Base-by-base conservation (phyloP, 2,888 invertebrate genomes). In the Epinotia nisella region DNA sequence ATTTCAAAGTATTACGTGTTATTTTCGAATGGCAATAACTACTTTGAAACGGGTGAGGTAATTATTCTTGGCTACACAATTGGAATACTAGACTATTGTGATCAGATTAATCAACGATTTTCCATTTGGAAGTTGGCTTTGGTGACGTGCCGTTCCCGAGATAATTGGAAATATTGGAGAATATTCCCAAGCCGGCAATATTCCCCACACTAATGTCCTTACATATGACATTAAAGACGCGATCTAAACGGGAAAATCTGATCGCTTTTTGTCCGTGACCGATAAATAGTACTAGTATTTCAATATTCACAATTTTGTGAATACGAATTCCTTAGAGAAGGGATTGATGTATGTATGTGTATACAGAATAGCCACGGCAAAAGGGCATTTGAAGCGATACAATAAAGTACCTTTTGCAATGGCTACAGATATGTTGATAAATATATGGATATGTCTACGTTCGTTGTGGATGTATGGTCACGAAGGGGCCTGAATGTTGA, bases 291-390 rank as follows among this genome's bases (percentile, higher is more conserved):
- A 3, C 65, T 65, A 66, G 66, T 64, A 17, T 56, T 56, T 15
- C 58, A 58, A 29, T 61, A 21, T 61, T 64, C 64, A 29, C 29
- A 15, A 70, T 21, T 45, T 61, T 45, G 13, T 55, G 29, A 49
- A 24, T 19, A 39, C 1, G 15, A 61, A 51, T 68, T 58, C 62
- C 58, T 73, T 39, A 39, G 7, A 49, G 29, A 72, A 68, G 68
- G 56, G 51, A 71, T 56, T 19, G 15, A 62, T 62, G 72, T 68
- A 62, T 73, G 72, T 72, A 68, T 58, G 67, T 67, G 39, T 62
- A 67, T 72, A 72, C 71, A 71, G 59, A 49, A 41, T 24, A 4
- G 41, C 21, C 55, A 24, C 15, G 56, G 41, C 21, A 41, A 66
- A 66, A 66, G 66, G 55, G 35, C 15, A 19, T 13, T 21, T n/a